Evolutionary conservation across 1,140 invertebrate genomes (phyloP), one percentile per base, ranked within the genome.

Genomic region (Euglossa dilemma): DNA sequence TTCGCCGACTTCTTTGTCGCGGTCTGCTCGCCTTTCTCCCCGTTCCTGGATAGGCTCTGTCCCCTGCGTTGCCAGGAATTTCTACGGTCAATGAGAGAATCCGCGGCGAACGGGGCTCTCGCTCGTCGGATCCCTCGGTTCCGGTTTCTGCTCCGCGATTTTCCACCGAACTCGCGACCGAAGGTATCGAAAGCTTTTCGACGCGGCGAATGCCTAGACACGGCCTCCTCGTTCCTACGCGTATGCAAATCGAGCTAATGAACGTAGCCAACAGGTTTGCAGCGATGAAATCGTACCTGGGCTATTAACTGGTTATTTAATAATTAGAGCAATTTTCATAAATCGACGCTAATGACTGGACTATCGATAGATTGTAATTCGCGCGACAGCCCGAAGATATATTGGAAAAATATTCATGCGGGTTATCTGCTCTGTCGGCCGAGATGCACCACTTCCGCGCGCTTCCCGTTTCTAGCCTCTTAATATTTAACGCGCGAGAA

Each of bases 311-410:
- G 52, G 73, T 28, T 57, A 67, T 82, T 76, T 76, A 76, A 56
- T 82, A 82, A 82, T 82, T 82, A 69, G 25, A 47, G 63, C 63
- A 82, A 66, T 66, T 57, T 69, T 76, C 72, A 82, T 82, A 75
- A 67, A 59, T 76, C n/a, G 52, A 25, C 14, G 43, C 20, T 76
- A 82, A 76, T 50, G 25, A 66, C 45, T 1, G 9, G 5, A 9
- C 71, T 45, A 36, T 67, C 36, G 64, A n/a, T 76, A 69, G 56
- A 59, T 59, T 76, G 45, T 28, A 47, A 82, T 59, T 76, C 25
- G n/a, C 0, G 6, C 12, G 63, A 23, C 63, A 45, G 16, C 5
- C 8, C n/a, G 28, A 8, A 63, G 18, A 76, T 50, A 59, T 76
- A 67, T 43, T 11, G 73, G 54, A 59, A 57, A 59, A 52, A 54